Evolutionary conservation across 30 jellyfish, hydroid and myxozoan species (phyloP), one percentile per base, ranked within the genome.

Genomic region (Phacellophora camtschatica): DNA sequence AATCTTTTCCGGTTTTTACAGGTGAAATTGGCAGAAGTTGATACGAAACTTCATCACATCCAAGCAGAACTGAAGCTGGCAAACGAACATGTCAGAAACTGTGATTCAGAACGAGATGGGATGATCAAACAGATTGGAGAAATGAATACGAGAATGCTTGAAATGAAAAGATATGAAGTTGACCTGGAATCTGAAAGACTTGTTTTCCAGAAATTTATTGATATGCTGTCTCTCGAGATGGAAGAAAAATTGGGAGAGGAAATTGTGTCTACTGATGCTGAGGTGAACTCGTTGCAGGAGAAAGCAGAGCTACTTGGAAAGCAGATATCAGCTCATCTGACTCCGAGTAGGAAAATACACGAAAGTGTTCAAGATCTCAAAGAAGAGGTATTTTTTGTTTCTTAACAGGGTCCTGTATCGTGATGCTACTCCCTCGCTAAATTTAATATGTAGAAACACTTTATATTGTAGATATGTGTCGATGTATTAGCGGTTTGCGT

Each of bases 181-280:
- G 83, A 74, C n/a, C 81, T 86, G 80, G 99, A 94, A 41, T 63
- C 88, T 23, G 96, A 94, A 30, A 95, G 83, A 30, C 88, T 78
- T 31, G 96, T 96, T 9, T 94, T 94, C 50, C 84, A 86, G 84
- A 94, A 94, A 42, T 94, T 94, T 67, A 73, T 94, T 12, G 99
- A 94, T 15, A 86, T 79, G 87, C 95, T 94, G 46, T 94, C 97
- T 16, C 71, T 94, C 66, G 96, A 94, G 69, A 74, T 94, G 94
- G 92, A 87, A 53, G 99, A 94, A 41, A 87, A 89, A 90, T 68
- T 94, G 15, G 99, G 99, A 4, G 99, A 94, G 57, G 97, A 94
- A 25, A 95, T 81, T 67, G 97, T 86, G 29, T 64, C 97, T 13
- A 87, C 77, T 22, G 99, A 86, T 28, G 74, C 97, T 19, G 97